Evolutionary conservation across 2,797 vertebrate genomes (phyloP).

Genomic region (Macropus fuliginosus): DNA sequence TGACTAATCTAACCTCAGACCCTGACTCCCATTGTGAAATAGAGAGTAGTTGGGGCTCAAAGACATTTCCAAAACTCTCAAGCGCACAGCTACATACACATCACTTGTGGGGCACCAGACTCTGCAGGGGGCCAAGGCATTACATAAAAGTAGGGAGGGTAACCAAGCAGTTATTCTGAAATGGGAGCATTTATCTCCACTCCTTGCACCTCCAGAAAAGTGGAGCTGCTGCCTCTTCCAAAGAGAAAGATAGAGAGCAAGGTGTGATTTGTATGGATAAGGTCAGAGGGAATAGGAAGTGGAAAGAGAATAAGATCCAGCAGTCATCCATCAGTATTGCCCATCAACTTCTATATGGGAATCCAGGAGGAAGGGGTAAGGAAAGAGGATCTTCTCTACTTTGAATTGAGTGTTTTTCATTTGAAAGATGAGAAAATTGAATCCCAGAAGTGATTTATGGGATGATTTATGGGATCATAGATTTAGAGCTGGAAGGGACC

Average conservation of each 20-base stretch:
- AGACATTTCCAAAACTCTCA: no score
- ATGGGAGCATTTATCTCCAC: background rate
- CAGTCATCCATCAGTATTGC: background rate
- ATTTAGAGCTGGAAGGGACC: background rate
- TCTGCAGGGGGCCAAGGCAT: no score
- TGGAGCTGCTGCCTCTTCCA: background rate
- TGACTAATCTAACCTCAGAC: no score
- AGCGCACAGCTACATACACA: no score
- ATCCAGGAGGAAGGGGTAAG: background rate
- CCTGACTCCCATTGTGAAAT: no score
- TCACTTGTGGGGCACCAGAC: no score
- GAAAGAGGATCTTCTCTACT: background rate
- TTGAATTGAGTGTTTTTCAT: background rate
- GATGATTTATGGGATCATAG: background rate
- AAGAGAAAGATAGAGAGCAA: background rate
- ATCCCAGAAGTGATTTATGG: background rate
- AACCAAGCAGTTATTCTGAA: background rate
- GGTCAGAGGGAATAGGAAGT: background rate
- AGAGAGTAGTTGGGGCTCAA: no score
- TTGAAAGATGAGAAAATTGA: background rate
- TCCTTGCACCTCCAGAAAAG: background rate
- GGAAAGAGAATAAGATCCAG: background rate
- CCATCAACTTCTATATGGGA: background rate
- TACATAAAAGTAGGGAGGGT: background rate
- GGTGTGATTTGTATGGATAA: background rate